These are phyloP conservation scores for Lottia gigantea DNA, from an alignment of 2,888 invertebrate genomes.

Conservation along the genomic window DNA sequence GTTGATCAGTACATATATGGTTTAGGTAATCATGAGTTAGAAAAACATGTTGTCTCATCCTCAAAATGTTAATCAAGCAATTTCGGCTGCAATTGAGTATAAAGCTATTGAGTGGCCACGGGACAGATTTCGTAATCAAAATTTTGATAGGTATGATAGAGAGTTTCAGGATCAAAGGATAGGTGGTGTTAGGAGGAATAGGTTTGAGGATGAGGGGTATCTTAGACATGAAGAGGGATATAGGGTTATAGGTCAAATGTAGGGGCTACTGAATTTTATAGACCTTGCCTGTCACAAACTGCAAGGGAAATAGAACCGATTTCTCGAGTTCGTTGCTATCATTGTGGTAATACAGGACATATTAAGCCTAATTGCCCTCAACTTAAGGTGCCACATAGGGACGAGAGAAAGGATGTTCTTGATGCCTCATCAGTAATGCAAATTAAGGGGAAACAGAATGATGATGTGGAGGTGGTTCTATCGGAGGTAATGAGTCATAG, in stretches of 20 bases:
- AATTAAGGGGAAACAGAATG: too few species aligned
- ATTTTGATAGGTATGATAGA: too few species aligned
- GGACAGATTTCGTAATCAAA: too few species aligned
- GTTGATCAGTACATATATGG: not conserved
- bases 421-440: too few species aligned
- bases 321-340: not conserved
- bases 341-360: not conserved
- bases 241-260: not conserved
- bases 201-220: not conserved
- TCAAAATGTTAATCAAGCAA: not conserved
- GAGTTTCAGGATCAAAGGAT: too few species aligned
- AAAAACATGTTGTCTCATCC: constrained; percentile 9
- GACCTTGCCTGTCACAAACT: not conserved
- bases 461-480: too few species aligned
- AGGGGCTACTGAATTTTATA: not conserved
- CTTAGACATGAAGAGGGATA: too few species aligned
- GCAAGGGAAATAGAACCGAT: not conserved
- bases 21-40: not conserved
- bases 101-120: not conserved
- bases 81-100: not conserved
- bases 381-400: not conserved
- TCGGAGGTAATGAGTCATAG: too few species aligned
- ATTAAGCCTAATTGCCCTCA: not conserved
- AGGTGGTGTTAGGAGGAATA: not conserved
- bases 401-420: too few species aligned